These are phyloP conservation scores for Helarctos malayanus DNA, from an alignment of 2,797 vertebrate species.

Conservation along the genomic window DNA sequence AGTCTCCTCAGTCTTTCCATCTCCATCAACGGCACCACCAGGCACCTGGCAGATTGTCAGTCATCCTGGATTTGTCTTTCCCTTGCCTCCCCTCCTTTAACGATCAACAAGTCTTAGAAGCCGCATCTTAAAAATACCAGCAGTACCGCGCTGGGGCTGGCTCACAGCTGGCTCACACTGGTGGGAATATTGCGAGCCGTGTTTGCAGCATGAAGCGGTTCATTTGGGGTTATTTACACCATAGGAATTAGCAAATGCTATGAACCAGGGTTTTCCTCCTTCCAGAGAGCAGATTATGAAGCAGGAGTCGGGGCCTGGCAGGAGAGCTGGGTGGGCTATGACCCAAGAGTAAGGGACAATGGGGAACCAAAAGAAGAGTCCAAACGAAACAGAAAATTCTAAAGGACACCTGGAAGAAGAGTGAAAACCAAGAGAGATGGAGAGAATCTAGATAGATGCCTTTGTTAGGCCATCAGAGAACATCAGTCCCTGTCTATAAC, in stretches of 20 bases:
- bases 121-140: background rate
- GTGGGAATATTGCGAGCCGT: background rate
- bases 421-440: background rate
- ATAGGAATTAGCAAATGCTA: background rate
- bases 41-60: fast-evolving
- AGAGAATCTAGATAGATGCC: background rate
- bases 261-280: background rate
- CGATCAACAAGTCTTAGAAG: background rate
- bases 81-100: background rate
- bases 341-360: background rate
- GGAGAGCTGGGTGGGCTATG: background rate
- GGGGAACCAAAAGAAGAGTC: background rate
- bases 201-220: background rate
- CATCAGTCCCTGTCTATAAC: background rate
- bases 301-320: background rate
- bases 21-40: background rate
- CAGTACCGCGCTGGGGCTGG: background rate
- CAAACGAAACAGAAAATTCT: background rate
- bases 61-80: background rate
- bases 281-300: background rate
- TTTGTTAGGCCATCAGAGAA: background rate
- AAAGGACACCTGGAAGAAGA: background rate
- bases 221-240: background rate
- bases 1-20: background rate
- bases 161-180: background rate